A percentile compares a stretch with the other conserved stretches of the same genome.
phyloP scores from a whole-genome alignment of 2,888 invertebrate species.

The Heteromyza rotundicornis region DNA sequence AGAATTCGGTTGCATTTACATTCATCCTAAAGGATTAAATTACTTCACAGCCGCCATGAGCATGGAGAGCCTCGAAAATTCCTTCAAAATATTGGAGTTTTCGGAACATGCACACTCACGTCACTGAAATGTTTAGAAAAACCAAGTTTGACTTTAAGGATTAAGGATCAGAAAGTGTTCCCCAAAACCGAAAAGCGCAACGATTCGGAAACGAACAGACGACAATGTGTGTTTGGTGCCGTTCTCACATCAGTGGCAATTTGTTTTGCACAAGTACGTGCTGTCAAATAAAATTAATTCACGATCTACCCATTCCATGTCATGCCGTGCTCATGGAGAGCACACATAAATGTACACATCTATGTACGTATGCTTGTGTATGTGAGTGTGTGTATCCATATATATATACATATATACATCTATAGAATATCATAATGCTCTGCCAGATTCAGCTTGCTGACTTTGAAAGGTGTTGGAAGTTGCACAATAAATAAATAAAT shows the following conservation, averaged over 20 bases:
- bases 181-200: slow-evolving; percentile 45
- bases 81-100: no score
- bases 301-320: slow-evolving; percentile 36
- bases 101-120: no score
- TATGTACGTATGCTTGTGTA: background rate
- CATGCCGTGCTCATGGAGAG: background rate
- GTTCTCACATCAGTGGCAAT: slow-evolving; percentile 60
- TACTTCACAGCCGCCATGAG: no score
- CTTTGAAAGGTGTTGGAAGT: slow-evolving; percentile 59
- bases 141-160: no score
- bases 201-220: slow-evolving; percentile 56
- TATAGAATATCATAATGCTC: background rate
- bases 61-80: no score
- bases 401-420: background rate
- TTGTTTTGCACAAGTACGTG: slow-evolving; percentile 60
- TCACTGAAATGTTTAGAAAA: no score
- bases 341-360: background rate
- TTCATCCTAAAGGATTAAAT: no score
- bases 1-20: no score
- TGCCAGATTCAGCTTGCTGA: slow-evolving; percentile 36
- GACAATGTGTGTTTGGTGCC: slow-evolving; percentile 44
- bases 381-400: background rate
- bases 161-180: background rate
- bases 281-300: slow-evolving; percentile 60
- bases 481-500: slow-evolving; percentile 58